Conservation (phyloP, 2,888 invertebrate species). For the Mythimna lalbum region DNA sequence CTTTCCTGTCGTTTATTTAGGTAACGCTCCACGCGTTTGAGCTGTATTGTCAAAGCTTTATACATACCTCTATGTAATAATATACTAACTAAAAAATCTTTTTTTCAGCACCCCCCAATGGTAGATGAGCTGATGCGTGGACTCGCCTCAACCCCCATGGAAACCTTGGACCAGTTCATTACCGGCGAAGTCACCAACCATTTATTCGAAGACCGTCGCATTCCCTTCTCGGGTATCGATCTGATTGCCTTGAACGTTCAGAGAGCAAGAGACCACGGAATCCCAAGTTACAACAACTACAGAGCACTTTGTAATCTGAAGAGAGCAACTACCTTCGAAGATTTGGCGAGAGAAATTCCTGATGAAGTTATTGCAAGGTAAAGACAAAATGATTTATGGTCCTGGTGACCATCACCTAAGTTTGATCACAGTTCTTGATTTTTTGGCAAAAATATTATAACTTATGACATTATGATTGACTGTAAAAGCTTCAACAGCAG, state of each 20-base stretch:
- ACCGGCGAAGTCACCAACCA: constrained; percentile 99
- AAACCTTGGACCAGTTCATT: constrained; percentile 97
- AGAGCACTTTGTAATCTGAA: constrained; percentile 97
- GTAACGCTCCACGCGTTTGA: background rate
- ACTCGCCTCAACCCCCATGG: constrained; percentile 97
- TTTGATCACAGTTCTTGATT: background rate
- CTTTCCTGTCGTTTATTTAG: background rate
- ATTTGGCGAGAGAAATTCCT: constrained; percentile 96
- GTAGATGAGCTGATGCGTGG: constrained; percentile 97
- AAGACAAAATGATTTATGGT: background rate
- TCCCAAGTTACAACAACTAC: constrained; percentile 97
- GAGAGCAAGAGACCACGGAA: constrained; percentile 96
- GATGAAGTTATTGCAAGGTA: constrained; percentile 94
- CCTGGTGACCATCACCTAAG: background rate
- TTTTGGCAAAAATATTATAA: background rate
- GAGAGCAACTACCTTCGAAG: constrained; percentile 96
- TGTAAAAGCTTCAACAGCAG: too few relatives aligned
- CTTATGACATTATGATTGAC: too few relatives aligned
- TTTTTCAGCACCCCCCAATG: constrained; percentile 92
- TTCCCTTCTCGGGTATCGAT: constrained; percentile 98
- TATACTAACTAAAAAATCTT: background rate
- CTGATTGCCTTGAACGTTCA: constrained; percentile 97
- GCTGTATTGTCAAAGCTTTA: background rate
- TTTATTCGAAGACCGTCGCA: constrained; percentile 96
- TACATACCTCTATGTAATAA: too few relatives aligned